A percentile compares a stretch with the other conserved stretches of the same genome.
These are phyloP conservation scores for Sebastes minor DNA, from an alignment of 2,797 vertebrate species.

Conservation along the genomic window DNA sequence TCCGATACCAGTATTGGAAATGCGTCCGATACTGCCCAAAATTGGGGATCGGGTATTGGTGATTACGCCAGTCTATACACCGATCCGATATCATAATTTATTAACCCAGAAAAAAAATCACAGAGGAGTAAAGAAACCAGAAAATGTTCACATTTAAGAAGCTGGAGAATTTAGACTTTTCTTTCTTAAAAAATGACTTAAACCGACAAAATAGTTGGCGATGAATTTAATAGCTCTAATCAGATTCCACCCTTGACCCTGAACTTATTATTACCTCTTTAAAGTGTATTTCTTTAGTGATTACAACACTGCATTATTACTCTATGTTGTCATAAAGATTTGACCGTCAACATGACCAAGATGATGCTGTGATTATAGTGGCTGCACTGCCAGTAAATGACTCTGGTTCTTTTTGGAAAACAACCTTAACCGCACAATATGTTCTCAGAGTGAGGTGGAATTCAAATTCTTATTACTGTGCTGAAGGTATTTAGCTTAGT, in stretches of 20 bases:
- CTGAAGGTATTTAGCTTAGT: background rate
- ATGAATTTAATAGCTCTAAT: background rate
- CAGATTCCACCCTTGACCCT: background rate
- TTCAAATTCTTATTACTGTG: background rate
- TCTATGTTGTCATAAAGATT: background rate
- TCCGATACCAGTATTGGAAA: too few relatives aligned
- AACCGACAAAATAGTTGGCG: too few relatives aligned
- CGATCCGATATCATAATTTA: too few relatives aligned
- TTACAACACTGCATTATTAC: background rate
- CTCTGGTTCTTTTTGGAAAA: background rate
- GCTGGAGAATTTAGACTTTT: too few relatives aligned
- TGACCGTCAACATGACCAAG: background rate
- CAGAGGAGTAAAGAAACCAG: too few relatives aligned
- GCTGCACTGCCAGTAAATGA: background rate
- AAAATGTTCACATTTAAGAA: too few relatives aligned
- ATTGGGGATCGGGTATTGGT: too few relatives aligned
- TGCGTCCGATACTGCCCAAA: too few relatives aligned
- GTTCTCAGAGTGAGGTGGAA: background rate
- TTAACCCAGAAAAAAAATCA: too few relatives aligned
- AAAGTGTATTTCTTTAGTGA: background rate
- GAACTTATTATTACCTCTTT: background rate
- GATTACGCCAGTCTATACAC: too few relatives aligned
- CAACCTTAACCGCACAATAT: background rate
- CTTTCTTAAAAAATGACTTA: too few relatives aligned
- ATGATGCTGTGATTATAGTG: background rate